Evolutionary conservation across 1,140 invertebrate genomes (phyloP), one percentile per base, ranked within the genome.

Genomic region (Sinonovacula constricta): DNA sequence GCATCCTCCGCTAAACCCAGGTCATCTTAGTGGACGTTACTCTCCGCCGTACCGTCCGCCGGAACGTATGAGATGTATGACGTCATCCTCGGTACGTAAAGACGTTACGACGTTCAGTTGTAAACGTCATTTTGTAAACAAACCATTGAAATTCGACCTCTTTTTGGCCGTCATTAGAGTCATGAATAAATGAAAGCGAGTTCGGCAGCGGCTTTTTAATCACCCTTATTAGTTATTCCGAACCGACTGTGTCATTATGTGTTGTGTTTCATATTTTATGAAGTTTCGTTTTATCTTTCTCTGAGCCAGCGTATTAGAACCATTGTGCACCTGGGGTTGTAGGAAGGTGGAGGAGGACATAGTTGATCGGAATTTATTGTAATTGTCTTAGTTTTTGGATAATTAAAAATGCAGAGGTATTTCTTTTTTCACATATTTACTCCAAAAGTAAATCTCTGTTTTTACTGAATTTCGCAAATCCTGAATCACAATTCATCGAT

Each of bases 251-350:
- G 71, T 71, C 74, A 80, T 83, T 81, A 82, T 87, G 84, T 83
- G 82, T 68, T 39, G 65, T 84, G 79, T 85, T 87, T 85, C 84
- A 87, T 86, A 86, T 85, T 86, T 86, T 83, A 87, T 87, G 84
- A 85, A 87, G 81, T 74, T 53, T 22, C 15, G 60, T 71, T 79
- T 77, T 76, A 81, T 81, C 72, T 76, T 77, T 53, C 39, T 45
- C 7, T 45, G 39, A 10, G 39, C 7, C 39, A n/a, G n/a, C n/a
- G n/a, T n/a, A n/a, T n/a, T n/a, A n/a, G n/a, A n/a, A n/a, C n/a
- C n/a, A n/a, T n/a, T n/a, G n/a, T n/a, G n/a, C n/a, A n/a, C n/a
- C n/a, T n/a, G n/a, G n/a, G n/a, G n/a, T n/a, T n/a, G n/a, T n/a
- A n/a, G n/a, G n/a, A n/a, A n/a, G n/a, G n/a, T n/a, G n/a, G n/a